phyloP scores from a whole-genome alignment of 1,140 invertebrate species.

The Bombus ignitus region DNA sequence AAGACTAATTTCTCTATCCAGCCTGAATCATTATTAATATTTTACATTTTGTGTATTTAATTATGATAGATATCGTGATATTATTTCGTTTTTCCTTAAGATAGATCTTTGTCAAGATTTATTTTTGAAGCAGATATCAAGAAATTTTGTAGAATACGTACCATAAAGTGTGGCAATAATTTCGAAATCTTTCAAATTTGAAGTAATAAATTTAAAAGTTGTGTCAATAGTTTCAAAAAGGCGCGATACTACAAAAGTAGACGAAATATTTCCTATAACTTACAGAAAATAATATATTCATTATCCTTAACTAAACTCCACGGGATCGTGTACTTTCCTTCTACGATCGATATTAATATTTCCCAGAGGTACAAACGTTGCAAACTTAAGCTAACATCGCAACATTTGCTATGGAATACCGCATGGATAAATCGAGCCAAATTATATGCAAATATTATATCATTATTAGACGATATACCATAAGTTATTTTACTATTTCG shows the following conservation, averaged over 20 bases:
- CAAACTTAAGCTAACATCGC: not conserved
- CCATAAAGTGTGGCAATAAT: no score
- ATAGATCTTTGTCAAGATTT: not conserved
- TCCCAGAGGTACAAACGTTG: not conserved
- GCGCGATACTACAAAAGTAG: not conserved
- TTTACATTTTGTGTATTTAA: not conserved
- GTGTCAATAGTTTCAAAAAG: not conserved
- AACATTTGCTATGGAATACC: not conserved
- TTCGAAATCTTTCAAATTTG: no score
- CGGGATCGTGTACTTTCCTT: not conserved
- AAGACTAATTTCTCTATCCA: not conserved
- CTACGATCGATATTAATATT: not conserved
- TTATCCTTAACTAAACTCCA: not conserved
- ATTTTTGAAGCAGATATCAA: not conserved
- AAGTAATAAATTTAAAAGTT: not conserved
- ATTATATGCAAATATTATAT: constrained; percentile 3
- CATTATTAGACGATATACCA: not conserved
- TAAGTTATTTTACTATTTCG: not conserved
- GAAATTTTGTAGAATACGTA: no score
- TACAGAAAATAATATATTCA: not conserved
- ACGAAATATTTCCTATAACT: no score
- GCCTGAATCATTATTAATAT: not conserved
- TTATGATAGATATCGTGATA: not conserved
- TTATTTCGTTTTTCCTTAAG: not conserved
- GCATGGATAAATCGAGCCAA: not conserved